Evolutionary conservation across 2,888 invertebrate species (phyloP).

Genomic region (Melanotus villosus): DNA sequence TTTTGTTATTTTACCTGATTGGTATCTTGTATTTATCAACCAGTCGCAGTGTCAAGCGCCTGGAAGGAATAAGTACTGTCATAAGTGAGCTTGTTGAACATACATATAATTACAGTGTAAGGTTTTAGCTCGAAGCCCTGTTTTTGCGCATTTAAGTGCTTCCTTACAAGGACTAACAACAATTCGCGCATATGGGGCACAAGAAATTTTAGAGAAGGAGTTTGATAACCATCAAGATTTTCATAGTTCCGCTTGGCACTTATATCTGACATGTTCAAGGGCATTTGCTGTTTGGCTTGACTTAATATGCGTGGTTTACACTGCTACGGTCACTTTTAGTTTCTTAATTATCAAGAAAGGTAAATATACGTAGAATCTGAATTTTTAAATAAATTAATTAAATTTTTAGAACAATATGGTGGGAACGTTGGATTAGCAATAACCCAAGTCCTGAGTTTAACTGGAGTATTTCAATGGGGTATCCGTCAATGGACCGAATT

Average conservation of each 20-base stretch:
- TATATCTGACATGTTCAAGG: slow-evolving; percentile 73
- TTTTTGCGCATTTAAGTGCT: slow-evolving; percentile 84
- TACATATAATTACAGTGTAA: slow-evolving; percentile 48
- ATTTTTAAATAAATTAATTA: slow-evolving; percentile 38
- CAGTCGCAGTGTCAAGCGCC: slow-evolving; percentile 81
- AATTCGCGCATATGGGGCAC: slow-evolving; percentile 90
- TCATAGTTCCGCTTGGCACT: slow-evolving; percentile 88
- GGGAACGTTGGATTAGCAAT: slow-evolving; percentile 66
- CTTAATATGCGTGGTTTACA: slow-evolving; percentile 77
- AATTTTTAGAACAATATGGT: slow-evolving; percentile 59
- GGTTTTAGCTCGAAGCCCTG: slow-evolving; percentile 79
- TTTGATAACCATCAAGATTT: slow-evolving; percentile 88
- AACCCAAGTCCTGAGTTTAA: slow-evolving; percentile 64
- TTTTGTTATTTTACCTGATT: slow-evolving; percentile 76
- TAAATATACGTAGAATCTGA: slow-evolving; percentile 33
- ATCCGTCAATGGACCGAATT: slow-evolving; percentile 73
- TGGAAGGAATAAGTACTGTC: slow-evolving; percentile 78
- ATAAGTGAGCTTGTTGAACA: neutral
- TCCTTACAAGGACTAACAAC: slow-evolving; percentile 92
- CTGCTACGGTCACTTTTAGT: slow-evolving; percentile 76
- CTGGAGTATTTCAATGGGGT: slow-evolving; percentile 86
- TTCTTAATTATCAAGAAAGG: slow-evolving; percentile 71
- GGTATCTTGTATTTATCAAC: slow-evolving; percentile 81
- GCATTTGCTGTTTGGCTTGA: slow-evolving; percentile 85
- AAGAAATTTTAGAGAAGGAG: slow-evolving; percentile 82